phyloP scores from a whole-genome alignment of 1,140 invertebrate genomes.

The Drosophila trapezifrons region DNA sequence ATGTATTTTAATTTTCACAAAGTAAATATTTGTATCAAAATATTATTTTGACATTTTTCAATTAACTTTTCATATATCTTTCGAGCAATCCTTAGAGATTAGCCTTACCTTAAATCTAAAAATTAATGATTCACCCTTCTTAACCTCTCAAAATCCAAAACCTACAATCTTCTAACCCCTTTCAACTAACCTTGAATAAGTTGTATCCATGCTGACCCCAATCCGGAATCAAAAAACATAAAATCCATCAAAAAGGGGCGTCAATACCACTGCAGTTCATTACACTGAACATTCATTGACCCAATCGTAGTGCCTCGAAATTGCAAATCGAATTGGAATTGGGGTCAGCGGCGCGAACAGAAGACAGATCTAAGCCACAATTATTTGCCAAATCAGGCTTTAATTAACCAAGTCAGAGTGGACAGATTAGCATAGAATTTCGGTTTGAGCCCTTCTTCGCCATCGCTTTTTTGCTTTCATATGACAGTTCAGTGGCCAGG shows the following conservation, averaged over 20 bases:
- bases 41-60: too few species aligned
- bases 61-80: neutral
- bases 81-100: neutral
- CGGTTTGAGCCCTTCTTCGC: slow-evolving; percentile 1
- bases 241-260: slow-evolving; percentile 56
- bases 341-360: slow-evolving; percentile 43
- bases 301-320: slow-evolving; percentile 39
- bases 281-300: slow-evolving; percentile 31
- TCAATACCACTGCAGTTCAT: slow-evolving; percentile 42
- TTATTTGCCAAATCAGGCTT: slow-evolving; percentile 74
- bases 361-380: slow-evolving; percentile 60
- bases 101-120: neutral
- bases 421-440: slow-evolving; percentile 73
- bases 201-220: slow-evolving; percentile 15
- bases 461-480: neutral
- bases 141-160: neutral
- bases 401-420: slow-evolving; percentile 67
- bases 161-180: neutral
- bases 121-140: neutral
- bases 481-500: slow-evolving; percentile 54
- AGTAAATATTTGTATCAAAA: too few species aligned
- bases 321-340: slow-evolving; percentile 35
- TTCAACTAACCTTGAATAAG: slow-evolving; percentile 28
- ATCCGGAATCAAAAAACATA: slow-evolving; percentile 17
- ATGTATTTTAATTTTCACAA: neutral